A percentile compares a stretch with the other conserved stretches of the same genome.
Evolutionary conservation across 2,113 vertebrate genomes (phyloP).

Genomic region (Triplophysa rosa): DNA sequence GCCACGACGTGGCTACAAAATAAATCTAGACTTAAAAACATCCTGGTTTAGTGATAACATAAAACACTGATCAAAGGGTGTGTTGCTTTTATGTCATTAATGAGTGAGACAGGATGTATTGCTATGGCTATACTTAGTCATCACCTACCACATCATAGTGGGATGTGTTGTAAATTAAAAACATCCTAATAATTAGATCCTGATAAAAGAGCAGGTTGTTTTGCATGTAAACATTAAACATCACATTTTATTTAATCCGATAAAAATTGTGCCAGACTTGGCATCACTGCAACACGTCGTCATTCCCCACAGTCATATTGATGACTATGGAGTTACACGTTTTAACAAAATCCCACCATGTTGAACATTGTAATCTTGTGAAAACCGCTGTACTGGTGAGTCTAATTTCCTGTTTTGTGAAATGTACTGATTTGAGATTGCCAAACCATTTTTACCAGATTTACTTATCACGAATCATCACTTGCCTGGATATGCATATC

Average conservation of each 20-base stretch:
- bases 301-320: not conserved
- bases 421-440: not conserved
- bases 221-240: too few relatives aligned
- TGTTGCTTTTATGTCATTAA: not conserved
- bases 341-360: not conserved
- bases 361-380: slow-evolving; percentile 6
- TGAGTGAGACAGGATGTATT: slow-evolving; percentile 18
- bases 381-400: not conserved
- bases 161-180: too few relatives aligned
- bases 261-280: not conserved
- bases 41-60: not conserved
- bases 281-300: not conserved
- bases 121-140: slow-evolving; percentile 15
- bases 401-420: slow-evolving; percentile 12
- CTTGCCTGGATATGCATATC: not conserved
- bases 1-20: not conserved
- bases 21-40: not conserved
- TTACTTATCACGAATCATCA: not conserved
- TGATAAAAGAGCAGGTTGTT: too few relatives aligned
- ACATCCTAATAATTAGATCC: too few relatives aligned
- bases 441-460: too few relatives aligned
- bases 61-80: not conserved
- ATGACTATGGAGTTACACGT: not conserved
- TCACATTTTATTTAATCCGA: not conserved
- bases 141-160: not conserved